Base-by-base conservation (phyloP, 2,113 vertebrate species). In the Oxyura jamaicensis region DNA sequence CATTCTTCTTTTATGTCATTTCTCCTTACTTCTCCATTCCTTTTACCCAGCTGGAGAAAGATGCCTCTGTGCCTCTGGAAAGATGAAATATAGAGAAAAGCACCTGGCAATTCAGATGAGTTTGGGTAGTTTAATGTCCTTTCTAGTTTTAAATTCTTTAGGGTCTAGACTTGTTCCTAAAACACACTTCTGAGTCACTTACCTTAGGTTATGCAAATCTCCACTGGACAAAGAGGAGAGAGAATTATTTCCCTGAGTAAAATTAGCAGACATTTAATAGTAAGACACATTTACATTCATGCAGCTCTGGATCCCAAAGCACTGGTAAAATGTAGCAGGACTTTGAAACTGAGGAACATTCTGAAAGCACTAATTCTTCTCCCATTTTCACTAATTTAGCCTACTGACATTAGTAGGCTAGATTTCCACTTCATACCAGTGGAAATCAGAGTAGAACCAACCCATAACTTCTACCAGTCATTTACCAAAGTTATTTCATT, bases 231-330 rank as follows among this genome's bases (percentile, higher is more conserved):
- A 76, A 81, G 60, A 86, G 73, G 74, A 94, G 73, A 44, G 84
- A 84, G 88, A 83, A 92, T 95, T 92, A 86, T 83, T 92, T 93
- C 66, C 48, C 58, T 96, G 90, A 91, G 94, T 95, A 95, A 96
- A 94, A 94, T 91, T 94, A 94, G 58, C 66, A 92, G 77, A 72
- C 39, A 46, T 31, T 69, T 91, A 90, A 39, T 85, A 93, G 44
- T 68, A 91, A 67, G 13, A 36, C 56, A 65, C 50, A 67, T 86
- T 82, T 90, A 86, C 65, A 86, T 90, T 80, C 78, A 35, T 71
- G n/a, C 60, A 39, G 56, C 48, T 66, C 13, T 81, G 44, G 56
- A 93, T 95, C 72, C 59, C 53, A 91, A 90, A 86, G 42, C 73
- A 65, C 75, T 56, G 25, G 23, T 75, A 76, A 88, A 94, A 52